Conservation (phyloP, 2,888 invertebrate species). For the Chironomus riparius region DNA sequence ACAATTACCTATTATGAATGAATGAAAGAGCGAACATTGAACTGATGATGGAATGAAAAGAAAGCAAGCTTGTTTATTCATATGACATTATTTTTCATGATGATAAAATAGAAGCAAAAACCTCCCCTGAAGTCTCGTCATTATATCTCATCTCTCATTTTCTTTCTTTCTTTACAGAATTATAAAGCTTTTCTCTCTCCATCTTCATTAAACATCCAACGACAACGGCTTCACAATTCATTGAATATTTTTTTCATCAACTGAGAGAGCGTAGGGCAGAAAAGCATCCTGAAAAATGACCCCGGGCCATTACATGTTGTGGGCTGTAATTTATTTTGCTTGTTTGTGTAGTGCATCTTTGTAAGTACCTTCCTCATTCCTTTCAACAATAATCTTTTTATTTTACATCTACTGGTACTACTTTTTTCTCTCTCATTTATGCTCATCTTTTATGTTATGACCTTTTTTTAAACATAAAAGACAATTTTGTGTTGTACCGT, state of each 20-base stretch:
- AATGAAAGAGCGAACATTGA: not conserved
- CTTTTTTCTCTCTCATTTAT: not conserved
- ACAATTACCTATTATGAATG: too few species aligned
- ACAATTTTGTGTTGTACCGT: too few species aligned
- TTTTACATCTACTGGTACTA: not conserved
- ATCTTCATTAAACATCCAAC: conserved; percentile 8
- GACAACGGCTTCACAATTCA: conserved; percentile 11
- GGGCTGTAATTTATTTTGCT: conserved; percentile 44
- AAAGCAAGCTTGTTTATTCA: not conserved
- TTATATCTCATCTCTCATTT: not conserved
- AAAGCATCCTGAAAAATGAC: conserved; percentile 36
- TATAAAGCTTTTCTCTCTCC: not conserved
- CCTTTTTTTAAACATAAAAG: too few species aligned
- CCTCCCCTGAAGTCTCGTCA: not conserved
- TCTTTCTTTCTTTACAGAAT: not conserved
- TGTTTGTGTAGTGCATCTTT: conserved; percentile 44
- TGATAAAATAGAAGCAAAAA: not conserved
- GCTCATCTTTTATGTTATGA: too few species aligned
- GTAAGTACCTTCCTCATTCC: conserved; percentile 36
- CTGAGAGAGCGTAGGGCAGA: not conserved
- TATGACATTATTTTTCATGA: not conserved
- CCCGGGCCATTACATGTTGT: conserved; percentile 41
- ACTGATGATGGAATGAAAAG: not conserved
- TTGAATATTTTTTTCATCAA: not conserved
- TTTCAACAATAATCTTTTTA: not conserved